Percentiles rank a stretch among this genome's conserved stretches.
These are phyloP conservation scores for Agraylea sexmaculata DNA, from an alignment of 1,140 invertebrate species.

Conservation along the genomic window DNA sequence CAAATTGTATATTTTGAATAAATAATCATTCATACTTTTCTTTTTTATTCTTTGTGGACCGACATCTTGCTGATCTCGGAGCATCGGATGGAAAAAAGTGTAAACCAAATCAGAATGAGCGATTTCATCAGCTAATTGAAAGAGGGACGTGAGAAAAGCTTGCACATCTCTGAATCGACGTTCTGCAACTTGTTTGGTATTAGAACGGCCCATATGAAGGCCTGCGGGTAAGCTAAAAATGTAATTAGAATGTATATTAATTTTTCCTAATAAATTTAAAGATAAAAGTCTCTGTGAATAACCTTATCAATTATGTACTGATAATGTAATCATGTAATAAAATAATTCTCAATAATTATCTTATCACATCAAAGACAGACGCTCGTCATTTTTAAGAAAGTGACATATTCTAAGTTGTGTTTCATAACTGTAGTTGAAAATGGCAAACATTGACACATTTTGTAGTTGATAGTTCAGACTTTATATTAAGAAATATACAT, in stretches of 20 bases:
- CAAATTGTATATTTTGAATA: no score
- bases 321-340: neutral
- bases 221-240: constrained; percentile 58
- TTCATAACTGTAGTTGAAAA: no score
- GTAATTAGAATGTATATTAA: constrained; percentile 17
- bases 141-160: constrained; percentile 75
- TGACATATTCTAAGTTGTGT: no score
- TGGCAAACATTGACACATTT: no score
- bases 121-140: constrained; percentile 83
- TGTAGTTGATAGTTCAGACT: no score
- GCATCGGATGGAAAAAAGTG: constrained; percentile 93
- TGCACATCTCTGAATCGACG: constrained; percentile 77
- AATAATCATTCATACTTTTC: constrained; percentile 34
- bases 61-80: constrained; percentile 80
- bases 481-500: neutral
- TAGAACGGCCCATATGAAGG: constrained; percentile 78
- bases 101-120: constrained; percentile 93
- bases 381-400: no score
- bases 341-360: no score
- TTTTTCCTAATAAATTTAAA: constrained; percentile 18
- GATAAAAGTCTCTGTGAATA: constrained; percentile 24
- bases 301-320: neutral
- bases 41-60: constrained; percentile 38
- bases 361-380: no score
- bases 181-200: constrained; percentile 89